These are phyloP conservation scores for Ctenopoma multispine DNA, from an alignment of 2,797 vertebrate genomes.

Conservation along the genomic window DNA sequence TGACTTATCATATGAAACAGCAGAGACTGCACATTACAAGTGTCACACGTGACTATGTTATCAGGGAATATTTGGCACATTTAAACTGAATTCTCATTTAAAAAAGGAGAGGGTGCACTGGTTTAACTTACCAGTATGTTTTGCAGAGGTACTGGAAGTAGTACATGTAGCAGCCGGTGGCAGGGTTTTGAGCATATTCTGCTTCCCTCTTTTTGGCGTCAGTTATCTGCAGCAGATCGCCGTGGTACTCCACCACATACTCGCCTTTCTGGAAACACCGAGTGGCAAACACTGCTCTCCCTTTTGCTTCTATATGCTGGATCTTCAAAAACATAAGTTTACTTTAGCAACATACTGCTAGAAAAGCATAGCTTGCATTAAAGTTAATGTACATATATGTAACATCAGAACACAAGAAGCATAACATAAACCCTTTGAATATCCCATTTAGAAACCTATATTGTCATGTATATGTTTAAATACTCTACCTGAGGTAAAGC, in stretches of 20 bases:
- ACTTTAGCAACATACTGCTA: neutral
- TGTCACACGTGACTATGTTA: no score
- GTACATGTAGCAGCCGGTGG: conserved; percentile 99
- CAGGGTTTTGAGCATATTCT: conserved; percentile 91
- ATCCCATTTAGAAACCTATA: no score
- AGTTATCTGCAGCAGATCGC: conserved; percentile 94
- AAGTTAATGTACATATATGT: no score
- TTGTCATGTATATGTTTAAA: no score
- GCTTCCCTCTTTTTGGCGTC: conserved; percentile 93
- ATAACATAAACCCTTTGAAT: no score
- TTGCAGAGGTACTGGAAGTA: conserved; percentile 98
- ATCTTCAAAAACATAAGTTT: conserved; percentile 80
- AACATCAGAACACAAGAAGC: no score
- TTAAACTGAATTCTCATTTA: no score
- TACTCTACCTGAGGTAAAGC: no score
- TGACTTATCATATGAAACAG: no score
- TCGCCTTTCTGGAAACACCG: conserved; percentile 92
- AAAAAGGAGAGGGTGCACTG: neutral
- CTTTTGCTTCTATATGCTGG: conserved; percentile 94
- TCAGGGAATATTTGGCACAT: no score
- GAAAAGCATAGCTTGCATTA: no score
- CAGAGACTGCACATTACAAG: no score
- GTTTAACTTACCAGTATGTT: conserved; percentile 91
- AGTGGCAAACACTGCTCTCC: conserved; percentile 93
- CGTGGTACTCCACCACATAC: conserved; percentile 98